Evolutionary conservation across 2,113 vertebrate genomes (phyloP).

Genomic region (Silurus asotus): DNA sequence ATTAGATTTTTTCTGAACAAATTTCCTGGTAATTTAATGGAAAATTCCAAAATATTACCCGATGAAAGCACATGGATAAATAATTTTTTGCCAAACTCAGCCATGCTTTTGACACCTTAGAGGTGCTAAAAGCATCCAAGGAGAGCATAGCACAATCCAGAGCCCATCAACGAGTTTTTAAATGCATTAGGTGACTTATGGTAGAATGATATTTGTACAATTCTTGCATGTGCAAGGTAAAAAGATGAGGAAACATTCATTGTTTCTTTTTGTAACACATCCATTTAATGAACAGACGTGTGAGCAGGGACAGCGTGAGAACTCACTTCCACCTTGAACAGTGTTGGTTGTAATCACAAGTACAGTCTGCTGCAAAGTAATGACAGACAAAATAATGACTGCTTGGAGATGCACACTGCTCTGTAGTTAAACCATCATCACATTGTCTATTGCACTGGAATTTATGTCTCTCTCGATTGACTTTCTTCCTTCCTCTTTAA

Average conservation of each 20-base stretch:
- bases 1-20: background rate
- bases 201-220: background rate
- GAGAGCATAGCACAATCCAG: slow-evolving; percentile 3
- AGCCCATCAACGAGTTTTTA: background rate
- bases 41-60: background rate
- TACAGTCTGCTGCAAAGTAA: slow-evolving; percentile 15
- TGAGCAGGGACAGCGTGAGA: background rate
- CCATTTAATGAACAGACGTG: background rate
- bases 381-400: slow-evolving; percentile 24
- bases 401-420: background rate
- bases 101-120: background rate
- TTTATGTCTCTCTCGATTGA: background rate
- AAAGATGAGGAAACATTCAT: background rate
- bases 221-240: slow-evolving; percentile 8
- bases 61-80: background rate
- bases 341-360: slow-evolving; percentile 2
- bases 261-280: background rate
- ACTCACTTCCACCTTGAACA: background rate
- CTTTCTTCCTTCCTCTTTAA: background rate
- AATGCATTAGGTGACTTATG: background rate
- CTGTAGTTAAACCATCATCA: slow-evolving; percentile 13
- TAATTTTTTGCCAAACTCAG: background rate
- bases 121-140: slow-evolving; percentile 3
- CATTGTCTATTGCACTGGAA: background rate
- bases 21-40: background rate